Evolutionary conservation across 2,888 invertebrate species (phyloP).

Genomic region (Pristionchus exspectatus): DNA sequence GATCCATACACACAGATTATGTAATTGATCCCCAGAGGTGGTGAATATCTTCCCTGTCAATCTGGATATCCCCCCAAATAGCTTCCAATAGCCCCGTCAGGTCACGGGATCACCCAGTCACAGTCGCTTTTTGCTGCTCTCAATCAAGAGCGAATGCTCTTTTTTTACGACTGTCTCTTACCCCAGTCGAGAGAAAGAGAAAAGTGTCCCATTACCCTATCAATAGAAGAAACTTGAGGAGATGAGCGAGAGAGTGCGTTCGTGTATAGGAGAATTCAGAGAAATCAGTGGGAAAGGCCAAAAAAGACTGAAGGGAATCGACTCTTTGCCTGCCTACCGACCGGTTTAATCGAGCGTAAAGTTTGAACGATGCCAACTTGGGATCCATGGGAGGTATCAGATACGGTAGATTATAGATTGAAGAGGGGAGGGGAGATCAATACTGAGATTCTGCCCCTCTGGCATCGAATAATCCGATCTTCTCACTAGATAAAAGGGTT

Average conservation of each 20-base stretch:
- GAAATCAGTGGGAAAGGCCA: background rate
- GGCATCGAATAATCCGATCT: conserved; percentile 22
- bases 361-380: conserved; percentile 38
- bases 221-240: conserved; percentile 51
- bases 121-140: background rate
- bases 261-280: background rate
- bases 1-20: conserved; percentile 7
- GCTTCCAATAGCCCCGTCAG: background rate
- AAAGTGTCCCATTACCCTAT: conserved; percentile 51
- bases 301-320: conserved; percentile 43
- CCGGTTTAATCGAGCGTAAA: conserved; percentile 42
- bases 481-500: background rate
- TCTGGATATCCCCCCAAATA: too few species aligned
- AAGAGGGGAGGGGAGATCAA: too few species aligned
- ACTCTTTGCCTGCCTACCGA: conserved; percentile 40
- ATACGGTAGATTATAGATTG: background rate
- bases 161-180: conserved; percentile 18
- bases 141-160: background rate
- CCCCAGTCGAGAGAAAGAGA: conserved; percentile 43
- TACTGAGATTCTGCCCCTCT: background rate
- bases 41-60: background rate
- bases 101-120: background rate
- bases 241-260: conserved; percentile 29
- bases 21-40: conserved; percentile 50
- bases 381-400: background rate